phyloP scores from a whole-genome alignment of 2,888 invertebrate species.

The Diarsia rubi region DNA sequence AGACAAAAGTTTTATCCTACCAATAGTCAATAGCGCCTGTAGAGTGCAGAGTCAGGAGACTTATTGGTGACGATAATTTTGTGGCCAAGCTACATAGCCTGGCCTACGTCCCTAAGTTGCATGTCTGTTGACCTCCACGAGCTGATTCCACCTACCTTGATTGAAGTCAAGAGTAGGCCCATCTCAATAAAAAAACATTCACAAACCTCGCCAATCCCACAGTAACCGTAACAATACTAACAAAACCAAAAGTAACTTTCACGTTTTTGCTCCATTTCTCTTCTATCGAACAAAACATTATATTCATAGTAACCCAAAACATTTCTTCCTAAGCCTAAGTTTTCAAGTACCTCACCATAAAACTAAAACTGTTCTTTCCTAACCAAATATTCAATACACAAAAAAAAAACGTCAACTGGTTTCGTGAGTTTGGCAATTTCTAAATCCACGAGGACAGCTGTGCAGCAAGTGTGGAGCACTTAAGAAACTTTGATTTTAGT shows the following conservation, averaged over 20 bases:
- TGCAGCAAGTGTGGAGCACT: conserved; percentile 60
- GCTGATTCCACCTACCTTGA: too few species aligned
- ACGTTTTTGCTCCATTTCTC: conserved; percentile 15
- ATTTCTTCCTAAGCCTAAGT: conserved; percentile 19
- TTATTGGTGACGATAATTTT: too few species aligned
- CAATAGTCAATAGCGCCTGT: too few species aligned
- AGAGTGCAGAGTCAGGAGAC: too few species aligned
- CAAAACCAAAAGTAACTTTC: conserved; percentile 21
- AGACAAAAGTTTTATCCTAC: too few species aligned
- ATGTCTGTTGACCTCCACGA: too few species aligned
- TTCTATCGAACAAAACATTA: conserved; percentile 12
- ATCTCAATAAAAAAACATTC: too few species aligned
- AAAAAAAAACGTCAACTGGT: conserved; percentile 58
- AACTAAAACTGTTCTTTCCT: conserved; percentile 48
- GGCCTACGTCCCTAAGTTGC: too few species aligned
- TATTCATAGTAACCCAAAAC: conserved; percentile 48
- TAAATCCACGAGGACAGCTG: conserved; percentile 55
- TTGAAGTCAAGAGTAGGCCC: too few species aligned
- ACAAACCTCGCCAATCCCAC: too few species aligned
- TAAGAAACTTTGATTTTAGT: conserved; percentile 70
- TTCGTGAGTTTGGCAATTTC: conserved; percentile 59
- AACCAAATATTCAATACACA: conserved; percentile 57
- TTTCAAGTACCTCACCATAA: conserved; percentile 41
- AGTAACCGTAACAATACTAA: conserved; percentile 1
- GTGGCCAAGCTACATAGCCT: too few species aligned